Conservation (phyloP, 2,113 vertebrate genomes). For the Physeter macrocephalus region DNA sequence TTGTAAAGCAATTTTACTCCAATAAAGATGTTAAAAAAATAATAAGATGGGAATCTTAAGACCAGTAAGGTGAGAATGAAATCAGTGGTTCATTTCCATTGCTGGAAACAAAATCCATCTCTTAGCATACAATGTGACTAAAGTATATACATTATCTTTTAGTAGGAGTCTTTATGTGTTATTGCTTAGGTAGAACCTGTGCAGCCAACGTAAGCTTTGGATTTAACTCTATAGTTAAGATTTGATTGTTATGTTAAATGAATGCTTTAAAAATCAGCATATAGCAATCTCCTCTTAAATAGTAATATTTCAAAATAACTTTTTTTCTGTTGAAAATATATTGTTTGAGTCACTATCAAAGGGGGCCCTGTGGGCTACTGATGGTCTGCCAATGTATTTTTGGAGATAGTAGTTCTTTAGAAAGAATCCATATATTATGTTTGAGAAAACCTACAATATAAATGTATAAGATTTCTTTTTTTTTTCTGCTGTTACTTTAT, state of each 20-base stretch:
- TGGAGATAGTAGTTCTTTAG: neutral
- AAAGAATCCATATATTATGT: neutral
- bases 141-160: neutral
- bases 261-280: neutral
- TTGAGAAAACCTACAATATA: neutral
- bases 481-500: neutral
- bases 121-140: neutral
- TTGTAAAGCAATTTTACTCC: too few relatives aligned
- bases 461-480: neutral
- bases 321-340: neutral
- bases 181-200: neutral
- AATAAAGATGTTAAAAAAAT: too few relatives aligned
- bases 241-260: neutral
- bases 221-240: neutral
- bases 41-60: conserved; percentile 36
- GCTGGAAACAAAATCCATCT: neutral
- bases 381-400: neutral
- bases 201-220: neutral
- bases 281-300: neutral
- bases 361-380: neutral
- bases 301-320: neutral
- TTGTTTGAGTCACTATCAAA: neutral
- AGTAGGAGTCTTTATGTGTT: neutral
- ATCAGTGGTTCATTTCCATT: neutral
- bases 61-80: neutral